Evolutionary conservation across 2,888 invertebrate species (phyloP).

Genomic region (Cataglyphis rosenhaueri): DNA sequence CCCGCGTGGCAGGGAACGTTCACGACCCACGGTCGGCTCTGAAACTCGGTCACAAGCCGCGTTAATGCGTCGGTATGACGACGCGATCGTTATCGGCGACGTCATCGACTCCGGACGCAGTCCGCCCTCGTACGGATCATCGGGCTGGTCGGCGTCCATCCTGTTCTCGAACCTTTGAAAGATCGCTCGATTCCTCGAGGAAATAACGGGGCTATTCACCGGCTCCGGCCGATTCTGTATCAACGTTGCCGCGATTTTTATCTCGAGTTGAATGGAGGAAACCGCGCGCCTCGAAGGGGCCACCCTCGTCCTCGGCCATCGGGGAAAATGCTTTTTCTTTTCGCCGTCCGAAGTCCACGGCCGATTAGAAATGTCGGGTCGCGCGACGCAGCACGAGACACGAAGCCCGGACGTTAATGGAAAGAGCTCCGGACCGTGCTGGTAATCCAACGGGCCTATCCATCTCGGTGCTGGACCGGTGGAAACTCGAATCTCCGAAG

Average conservation of each 20-base stretch:
- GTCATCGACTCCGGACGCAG: conserved; percentile 53
- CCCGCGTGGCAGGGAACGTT: not conserved
- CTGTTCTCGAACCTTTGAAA: conserved; percentile 59
- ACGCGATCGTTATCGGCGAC: conserved; percentile 62
- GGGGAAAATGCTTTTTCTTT: conserved; percentile 8
- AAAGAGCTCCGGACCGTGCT: conserved; percentile 57
- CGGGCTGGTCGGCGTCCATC: conserved; percentile 64
- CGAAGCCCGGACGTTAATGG: conserved; percentile 62
- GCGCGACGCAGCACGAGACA: conserved; percentile 34
- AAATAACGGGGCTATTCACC: conserved; percentile 70
- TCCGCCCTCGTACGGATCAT: conserved; percentile 50
- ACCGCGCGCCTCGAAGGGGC: conserved; percentile 8
- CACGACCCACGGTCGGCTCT: conserved; percentile 36
- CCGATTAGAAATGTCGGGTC: conserved; percentile 24
- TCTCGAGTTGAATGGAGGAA: conserved; percentile 69
- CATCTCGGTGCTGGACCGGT: conserved; percentile 50
- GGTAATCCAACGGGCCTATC: conserved; percentile 64
- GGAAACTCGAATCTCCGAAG: conserved; percentile 31
- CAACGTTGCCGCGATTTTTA: conserved; percentile 64
- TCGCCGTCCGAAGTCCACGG: conserved; percentile 18
- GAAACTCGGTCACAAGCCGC: conserved; percentile 26
- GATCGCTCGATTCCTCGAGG: conserved; percentile 65
- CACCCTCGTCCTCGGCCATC: conserved; percentile 7
- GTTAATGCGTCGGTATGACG: conserved; percentile 36
- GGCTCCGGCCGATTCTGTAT: conserved; percentile 54